Base-by-base conservation (phyloP, 2,113 vertebrate species). In the Irena cyanogastra region DNA sequence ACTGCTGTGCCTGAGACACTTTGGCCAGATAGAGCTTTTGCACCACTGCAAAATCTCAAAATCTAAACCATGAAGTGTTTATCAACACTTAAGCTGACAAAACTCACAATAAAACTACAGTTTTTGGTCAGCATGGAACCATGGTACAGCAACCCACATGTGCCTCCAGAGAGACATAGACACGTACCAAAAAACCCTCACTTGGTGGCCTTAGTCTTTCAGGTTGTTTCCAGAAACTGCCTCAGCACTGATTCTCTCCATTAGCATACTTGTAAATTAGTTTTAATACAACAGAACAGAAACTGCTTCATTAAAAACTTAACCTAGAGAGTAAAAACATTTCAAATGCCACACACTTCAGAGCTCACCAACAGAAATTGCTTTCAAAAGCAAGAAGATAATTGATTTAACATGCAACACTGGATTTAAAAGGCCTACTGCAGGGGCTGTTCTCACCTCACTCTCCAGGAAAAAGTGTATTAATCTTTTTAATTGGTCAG, bases 381-480 rank as follows among this genome's bases (percentile, higher is more conserved):
- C n/a, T 71, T 83, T 83, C 59, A 69, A 90, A 94, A 68, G 28
- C 54, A 92, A 90, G 63, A 33, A 42, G 61, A 16, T 5, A 50
- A 17, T 26, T 42, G 16, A 78, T 60, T 69, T 52, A 88, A 63
- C 26, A 63, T 8, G 31, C 75, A 90, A 37, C 8, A 10, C 16
- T 44, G 42, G 47, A 63, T 60, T 57, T 61, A 54, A 86, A 83
- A 68, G 28, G 59, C 39, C 80, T 89, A 61, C 26, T 78, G 75
- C 11, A 44, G 10, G 3, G 33, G 20, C 13, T 64, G 20, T 45
- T 91, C 69, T 97, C 96, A 99, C 99, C 98, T 98, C 95, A 83
- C 97, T 98, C 63, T 98, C 94, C 95, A 97, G 94, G 95, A 98
- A 98, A 97, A 99, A 99, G 63, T 61, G 54, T 87, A 99, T 97